phyloP scores from a whole-genome alignment of 2,113 vertebrate genomes.

The Labeo rohita region DNA sequence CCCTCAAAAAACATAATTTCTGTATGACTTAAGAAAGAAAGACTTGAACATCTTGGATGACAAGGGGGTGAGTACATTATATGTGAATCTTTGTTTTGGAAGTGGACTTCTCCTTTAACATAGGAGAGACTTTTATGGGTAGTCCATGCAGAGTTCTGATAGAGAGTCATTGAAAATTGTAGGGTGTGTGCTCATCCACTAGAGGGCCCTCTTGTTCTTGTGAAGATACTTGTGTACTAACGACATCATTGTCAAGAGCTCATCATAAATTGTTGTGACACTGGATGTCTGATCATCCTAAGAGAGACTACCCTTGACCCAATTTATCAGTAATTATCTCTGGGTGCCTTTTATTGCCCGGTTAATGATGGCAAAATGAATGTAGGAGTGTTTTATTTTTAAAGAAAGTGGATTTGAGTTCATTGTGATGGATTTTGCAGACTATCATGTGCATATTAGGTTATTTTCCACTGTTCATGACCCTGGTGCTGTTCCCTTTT shows the following conservation, averaged over 20 bases:
- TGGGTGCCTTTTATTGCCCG: not conserved
- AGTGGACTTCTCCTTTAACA: not conserved
- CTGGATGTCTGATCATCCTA: not conserved
- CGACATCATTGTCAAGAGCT: conserved; percentile 6
- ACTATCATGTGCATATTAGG: not conserved
- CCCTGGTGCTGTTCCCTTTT: not conserved
- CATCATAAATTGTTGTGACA: not conserved
- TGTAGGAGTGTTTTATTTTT: not conserved
- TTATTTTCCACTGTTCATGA: not conserved
- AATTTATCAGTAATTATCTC: conserved; percentile 7
- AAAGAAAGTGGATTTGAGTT: too few relatives aligned
- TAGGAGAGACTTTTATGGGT: not conserved
- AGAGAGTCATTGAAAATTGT: not conserved
- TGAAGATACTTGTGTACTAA: not conserved
- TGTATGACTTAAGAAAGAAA: too few relatives aligned
- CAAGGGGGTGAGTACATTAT: too few relatives aligned
- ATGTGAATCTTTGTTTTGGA: too few relatives aligned
- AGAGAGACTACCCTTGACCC: not conserved
- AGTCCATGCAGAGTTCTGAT: not conserved
- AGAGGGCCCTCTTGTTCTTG: conserved; percentile 46
- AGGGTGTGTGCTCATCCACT: not conserved
- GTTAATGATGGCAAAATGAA: not conserved
- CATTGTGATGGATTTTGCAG: not conserved
- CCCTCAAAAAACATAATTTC: too few relatives aligned
- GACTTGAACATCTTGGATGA: too few relatives aligned